phyloP scores from a whole-genome alignment of 1,140 invertebrate genomes.

The Melitaea cinxia region DNA sequence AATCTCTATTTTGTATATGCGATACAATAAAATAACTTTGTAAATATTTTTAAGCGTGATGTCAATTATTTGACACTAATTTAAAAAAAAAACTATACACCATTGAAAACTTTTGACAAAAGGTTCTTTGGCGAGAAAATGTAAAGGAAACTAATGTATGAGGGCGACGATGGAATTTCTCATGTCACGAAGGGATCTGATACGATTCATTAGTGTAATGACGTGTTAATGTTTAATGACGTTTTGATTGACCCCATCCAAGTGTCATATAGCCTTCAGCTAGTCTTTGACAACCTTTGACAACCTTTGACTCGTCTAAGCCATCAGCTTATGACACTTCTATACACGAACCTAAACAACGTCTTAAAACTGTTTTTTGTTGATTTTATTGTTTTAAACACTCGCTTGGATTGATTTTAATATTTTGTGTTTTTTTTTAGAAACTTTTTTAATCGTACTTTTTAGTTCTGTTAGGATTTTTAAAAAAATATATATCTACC shows the following conservation, averaged over 20 bases:
- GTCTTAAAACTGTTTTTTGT: background rate
- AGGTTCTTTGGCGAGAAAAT: constrained; percentile 47
- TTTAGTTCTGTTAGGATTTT: no score
- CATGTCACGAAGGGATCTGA: constrained; percentile 72
- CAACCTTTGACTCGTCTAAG: constrained; percentile 13
- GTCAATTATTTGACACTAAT: background rate
- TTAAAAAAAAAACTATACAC: background rate
- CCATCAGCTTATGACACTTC: constrained; percentile 19
- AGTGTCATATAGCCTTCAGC: constrained; percentile 46
- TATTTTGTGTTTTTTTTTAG: no score
- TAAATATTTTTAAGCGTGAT: background rate
- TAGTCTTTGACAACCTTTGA: constrained; percentile 1
- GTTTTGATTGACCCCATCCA: constrained; percentile 74
- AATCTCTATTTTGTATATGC: no score
- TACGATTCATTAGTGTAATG: constrained; percentile 82
- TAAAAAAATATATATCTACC: no score
- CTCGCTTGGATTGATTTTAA: background rate
- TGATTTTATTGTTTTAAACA: background rate
- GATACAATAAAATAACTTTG: no score
- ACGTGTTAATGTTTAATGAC: constrained; percentile 79
- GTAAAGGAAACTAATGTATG: constrained; percentile 51
- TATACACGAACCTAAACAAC: background rate
- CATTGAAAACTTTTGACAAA: constrained; percentile 41
- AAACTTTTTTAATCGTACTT: no score
- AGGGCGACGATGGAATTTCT: constrained; percentile 51